Percentiles rank a stretch among this genome's conserved stretches.
These are phyloP conservation scores for Drosophila sturtevanti DNA, from an alignment of 1,140 invertebrate genomes.

Conservation along the genomic window DNA sequence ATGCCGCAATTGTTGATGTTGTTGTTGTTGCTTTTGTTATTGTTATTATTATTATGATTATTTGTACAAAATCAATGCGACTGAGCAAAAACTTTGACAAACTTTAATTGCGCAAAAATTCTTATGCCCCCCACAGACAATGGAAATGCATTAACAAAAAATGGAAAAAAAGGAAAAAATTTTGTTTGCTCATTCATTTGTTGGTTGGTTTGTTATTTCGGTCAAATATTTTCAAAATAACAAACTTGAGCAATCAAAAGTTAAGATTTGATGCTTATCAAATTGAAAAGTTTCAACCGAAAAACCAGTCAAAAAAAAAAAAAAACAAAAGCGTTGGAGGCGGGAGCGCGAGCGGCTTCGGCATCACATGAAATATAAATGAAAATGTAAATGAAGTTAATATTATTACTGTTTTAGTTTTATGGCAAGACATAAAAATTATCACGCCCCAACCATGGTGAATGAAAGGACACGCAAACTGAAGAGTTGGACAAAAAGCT, in stretches of 20 bases:
- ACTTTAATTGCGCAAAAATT: slow-evolving; percentile 70
- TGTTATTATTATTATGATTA: slow-evolving; percentile 23
- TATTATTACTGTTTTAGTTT: slow-evolving; percentile 82
- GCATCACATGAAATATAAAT: slow-evolving; percentile 67
- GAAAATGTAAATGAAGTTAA: slow-evolving; percentile 80
- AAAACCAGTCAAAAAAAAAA: slow-evolving; percentile 17
- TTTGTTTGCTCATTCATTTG: slow-evolving; percentile 33
- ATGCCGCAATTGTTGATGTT: slow-evolving; percentile 65
- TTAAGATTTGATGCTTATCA: slow-evolving; percentile 75
- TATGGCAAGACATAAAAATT: slow-evolving; percentile 80
- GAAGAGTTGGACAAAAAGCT: slow-evolving; percentile 4
- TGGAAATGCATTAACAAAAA: slow-evolving; percentile 70
- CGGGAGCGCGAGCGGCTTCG: too few relatives aligned
- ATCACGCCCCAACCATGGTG: slow-evolving; percentile 70
- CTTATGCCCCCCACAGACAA: slow-evolving; percentile 39
- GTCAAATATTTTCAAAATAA: not conserved
- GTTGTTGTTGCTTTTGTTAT: slow-evolving; percentile 36
- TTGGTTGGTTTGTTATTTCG: slow-evolving; percentile 58
- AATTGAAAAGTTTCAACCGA: slow-evolving; percentile 68
- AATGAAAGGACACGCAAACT: slow-evolving; percentile 31
- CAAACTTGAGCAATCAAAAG: slow-evolving; percentile 78
- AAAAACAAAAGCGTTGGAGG: not conserved
- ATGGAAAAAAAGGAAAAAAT: too few relatives aligned
- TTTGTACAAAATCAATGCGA: slow-evolving; percentile 70
- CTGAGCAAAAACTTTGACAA: slow-evolving; percentile 58